Conservation (phyloP, 2,888 invertebrate species). For the Drosophila mayaguana region DNA sequence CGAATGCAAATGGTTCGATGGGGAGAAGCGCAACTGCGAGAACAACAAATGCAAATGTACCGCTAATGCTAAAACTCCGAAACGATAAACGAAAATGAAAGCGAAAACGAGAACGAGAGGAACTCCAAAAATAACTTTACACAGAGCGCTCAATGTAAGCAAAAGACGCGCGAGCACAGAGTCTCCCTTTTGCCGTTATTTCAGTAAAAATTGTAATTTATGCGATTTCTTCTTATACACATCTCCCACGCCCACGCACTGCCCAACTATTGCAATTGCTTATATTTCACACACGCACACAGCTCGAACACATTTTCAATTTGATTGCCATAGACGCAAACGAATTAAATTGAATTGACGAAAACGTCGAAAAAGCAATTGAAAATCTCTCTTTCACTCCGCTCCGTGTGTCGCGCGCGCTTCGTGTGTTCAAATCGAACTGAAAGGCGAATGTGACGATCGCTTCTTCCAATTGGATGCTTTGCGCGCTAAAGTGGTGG, state of each 20-base stretch:
- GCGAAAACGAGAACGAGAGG: conserved; percentile 26
- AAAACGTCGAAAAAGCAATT: conserved; percentile 4
- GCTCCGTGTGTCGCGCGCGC: conserved; percentile 39
- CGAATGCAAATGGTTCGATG: conserved; percentile 2
- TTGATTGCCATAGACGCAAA: conserved; percentile 31
- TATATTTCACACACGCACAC: conserved; percentile 7
- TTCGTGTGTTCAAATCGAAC: conserved; percentile 64
- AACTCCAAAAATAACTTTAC: conserved; percentile 64
- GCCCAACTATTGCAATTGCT: conserved; percentile 27
- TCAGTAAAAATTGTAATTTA: conserved; percentile 40
- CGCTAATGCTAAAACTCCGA: conserved; percentile 40
- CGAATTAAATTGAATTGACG: conserved; percentile 13
- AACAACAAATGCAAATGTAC: conserved; percentile 48
- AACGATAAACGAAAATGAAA: conserved; percentile 28
- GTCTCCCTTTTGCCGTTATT: conserved; percentile 7
- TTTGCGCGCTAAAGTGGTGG: conserved; percentile 20
- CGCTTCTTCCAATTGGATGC: conserved; percentile 57
- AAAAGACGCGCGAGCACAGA: conserved; percentile 20
- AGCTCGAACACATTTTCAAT: conserved; percentile 18
- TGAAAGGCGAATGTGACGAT: conserved; percentile 51
- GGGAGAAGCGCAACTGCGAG: conserved; percentile 5
- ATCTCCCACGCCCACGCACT: background rate
- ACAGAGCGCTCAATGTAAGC: conserved; percentile 49
- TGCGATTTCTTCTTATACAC: conserved; percentile 29
- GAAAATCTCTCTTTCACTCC: conserved; percentile 3